Percentiles rank a stretch among this genome's conserved stretches.
phyloP scores from a whole-genome alignment of 1,140 invertebrate species.

The Rhyzopertha dominica region DNA sequence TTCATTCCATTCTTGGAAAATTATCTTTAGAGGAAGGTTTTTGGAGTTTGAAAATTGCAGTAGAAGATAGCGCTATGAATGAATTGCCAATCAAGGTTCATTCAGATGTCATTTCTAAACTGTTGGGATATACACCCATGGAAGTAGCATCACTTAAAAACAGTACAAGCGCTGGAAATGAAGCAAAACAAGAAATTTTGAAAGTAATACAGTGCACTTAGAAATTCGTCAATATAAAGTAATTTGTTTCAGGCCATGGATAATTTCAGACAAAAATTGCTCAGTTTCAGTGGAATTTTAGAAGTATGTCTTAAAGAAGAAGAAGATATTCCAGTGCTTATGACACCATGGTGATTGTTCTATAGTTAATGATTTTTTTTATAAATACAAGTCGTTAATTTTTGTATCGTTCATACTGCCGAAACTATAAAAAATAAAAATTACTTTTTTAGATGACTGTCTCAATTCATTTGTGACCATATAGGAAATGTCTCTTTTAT shows the following conservation, averaged over 20 bases:
- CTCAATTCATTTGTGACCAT: no score
- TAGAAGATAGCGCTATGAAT: conserved; percentile 25
- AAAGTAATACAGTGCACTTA: conserved; percentile 17
- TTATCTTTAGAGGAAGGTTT: conserved; percentile 20
- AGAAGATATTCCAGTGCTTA: conserved; percentile 25
- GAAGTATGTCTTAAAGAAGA: conserved; percentile 23
- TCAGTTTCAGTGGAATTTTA: conserved; percentile 21
- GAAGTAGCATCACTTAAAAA: conserved; percentile 21
- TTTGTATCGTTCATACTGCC: no score
- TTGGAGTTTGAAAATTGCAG: conserved; percentile 26
- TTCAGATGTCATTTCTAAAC: conserved; percentile 24
- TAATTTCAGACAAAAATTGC: conserved; percentile 21
- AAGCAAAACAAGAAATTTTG: conserved; percentile 19
- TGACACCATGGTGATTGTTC: no score
- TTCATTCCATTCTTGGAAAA: conserved; percentile 30
- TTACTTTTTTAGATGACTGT: no score
- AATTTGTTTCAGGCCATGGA: conserved; percentile 25
- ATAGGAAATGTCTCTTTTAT: no score
- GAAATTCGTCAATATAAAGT: conserved; percentile 3
- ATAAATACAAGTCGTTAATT: no score
- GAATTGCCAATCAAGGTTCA: conserved; percentile 19
- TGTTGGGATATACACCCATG: conserved; percentile 16
- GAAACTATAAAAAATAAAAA: no score
- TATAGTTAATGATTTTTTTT: no score
- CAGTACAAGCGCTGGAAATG: conserved; percentile 17